These are phyloP conservation scores for Agrochola lychnidis DNA, from an alignment of 2,888 invertebrate genomes.

Conservation along the genomic window DNA sequence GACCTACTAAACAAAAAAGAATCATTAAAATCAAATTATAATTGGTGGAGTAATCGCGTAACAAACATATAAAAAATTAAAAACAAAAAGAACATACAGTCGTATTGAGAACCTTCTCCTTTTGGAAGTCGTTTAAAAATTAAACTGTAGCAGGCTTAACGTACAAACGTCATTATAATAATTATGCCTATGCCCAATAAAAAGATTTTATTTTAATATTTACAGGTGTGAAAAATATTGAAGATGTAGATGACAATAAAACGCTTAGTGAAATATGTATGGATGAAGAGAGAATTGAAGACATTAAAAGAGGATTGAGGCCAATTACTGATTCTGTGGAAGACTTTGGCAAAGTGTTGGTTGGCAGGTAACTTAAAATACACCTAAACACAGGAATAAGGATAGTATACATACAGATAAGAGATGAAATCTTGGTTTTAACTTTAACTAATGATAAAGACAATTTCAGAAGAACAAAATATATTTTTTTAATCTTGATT, in stretches of 20 bases:
- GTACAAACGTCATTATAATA: neutral
- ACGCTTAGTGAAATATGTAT: neutral
- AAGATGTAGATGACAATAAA: neutral
- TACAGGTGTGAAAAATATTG: slow-evolving; percentile 3
- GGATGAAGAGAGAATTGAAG: neutral
- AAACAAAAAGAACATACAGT: too few species aligned
- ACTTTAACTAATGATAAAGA: neutral
- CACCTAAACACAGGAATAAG: neutral
- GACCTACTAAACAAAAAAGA: too few species aligned
- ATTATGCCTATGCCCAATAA: neutral
- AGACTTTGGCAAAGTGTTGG: neutral
- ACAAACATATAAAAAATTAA: too few species aligned
- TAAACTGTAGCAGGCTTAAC: neutral
- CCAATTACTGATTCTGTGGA: neutral
- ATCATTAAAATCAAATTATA: too few species aligned
- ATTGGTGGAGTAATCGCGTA: too few species aligned
- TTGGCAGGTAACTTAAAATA: neutral
- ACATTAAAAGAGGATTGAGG: neutral
- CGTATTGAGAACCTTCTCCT: too few species aligned
- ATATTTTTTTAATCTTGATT: neutral
- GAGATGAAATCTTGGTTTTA: neutral
- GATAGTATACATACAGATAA: neutral
- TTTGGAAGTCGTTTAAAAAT: neutral
- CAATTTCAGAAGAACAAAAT: neutral
- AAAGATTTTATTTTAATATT: neutral